Conservation (phyloP, 1,140 invertebrate genomes). For the Acromyrmex heyeri region DNA sequence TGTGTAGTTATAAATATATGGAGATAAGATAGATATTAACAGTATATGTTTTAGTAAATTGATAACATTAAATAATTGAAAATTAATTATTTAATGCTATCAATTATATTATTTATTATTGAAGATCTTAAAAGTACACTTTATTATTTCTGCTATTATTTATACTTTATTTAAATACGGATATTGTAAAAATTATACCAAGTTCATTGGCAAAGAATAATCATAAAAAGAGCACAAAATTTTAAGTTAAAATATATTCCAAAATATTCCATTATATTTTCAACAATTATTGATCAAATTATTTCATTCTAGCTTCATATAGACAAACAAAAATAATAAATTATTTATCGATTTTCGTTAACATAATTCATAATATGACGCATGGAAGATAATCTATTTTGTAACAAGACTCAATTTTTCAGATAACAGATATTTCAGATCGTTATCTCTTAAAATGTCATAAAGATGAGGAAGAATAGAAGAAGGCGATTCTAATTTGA, state of each 20-base stretch:
- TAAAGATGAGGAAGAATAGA: background rate
- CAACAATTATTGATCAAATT: background rate
- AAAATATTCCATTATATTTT: background rate
- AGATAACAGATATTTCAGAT: background rate
- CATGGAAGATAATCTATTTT: slow-evolving; percentile 2
- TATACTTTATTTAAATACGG: background rate
- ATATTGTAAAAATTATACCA: background rate
- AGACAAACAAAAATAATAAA: background rate
- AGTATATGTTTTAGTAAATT: background rate
- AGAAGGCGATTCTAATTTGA: slow-evolving; percentile 38
- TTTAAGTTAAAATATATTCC: background rate
- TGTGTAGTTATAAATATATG: background rate
- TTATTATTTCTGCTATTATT: background rate
- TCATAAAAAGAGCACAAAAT: background rate
- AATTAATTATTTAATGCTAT: no score
- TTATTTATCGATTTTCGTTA: background rate
- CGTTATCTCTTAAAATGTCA: background rate
- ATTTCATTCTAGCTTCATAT: background rate
- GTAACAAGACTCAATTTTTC: background rate
- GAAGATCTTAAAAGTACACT: background rate
- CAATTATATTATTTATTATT: no score
- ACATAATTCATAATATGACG: background rate
- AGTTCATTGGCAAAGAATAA: background rate
- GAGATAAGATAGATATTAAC: background rate
- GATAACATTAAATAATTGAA: background rate